Evolutionary conservation across 2,888 invertebrate species (phyloP).

Genomic region (Chesias legatella): DNA sequence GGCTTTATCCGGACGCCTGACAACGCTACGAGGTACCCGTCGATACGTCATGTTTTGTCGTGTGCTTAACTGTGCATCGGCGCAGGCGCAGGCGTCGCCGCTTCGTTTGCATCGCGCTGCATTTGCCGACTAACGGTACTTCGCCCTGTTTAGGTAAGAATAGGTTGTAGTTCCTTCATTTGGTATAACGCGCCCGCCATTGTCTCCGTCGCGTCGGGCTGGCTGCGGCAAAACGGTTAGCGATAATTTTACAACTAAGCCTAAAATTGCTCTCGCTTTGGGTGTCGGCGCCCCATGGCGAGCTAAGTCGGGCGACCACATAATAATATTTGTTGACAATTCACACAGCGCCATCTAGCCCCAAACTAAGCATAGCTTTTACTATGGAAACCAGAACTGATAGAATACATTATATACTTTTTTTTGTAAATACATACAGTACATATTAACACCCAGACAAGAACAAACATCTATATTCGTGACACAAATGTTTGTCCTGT

Average conservation of each 20-base stretch:
- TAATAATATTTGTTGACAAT: too few relatives aligned
- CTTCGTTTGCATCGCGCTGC: conserved; percentile 57
- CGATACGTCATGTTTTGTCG: conserved; percentile 43
- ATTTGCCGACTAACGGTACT: conserved; percentile 56
- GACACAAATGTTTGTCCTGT: too few relatives aligned
- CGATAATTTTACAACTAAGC: conserved; percentile 13
- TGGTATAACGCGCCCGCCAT: conserved; percentile 33
- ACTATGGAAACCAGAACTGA: too few relatives aligned
- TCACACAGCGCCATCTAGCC: too few relatives aligned
- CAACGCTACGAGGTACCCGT: conserved; percentile 37
- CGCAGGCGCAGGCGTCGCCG: conserved; percentile 26
- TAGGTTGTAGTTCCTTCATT: conserved; percentile 35
- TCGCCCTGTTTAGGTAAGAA: conserved; percentile 52
- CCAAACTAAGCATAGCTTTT: too few relatives aligned
- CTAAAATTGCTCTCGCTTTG: conserved; percentile 12
- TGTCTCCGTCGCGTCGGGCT: conserved; percentile 2
- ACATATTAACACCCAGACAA: too few relatives aligned
- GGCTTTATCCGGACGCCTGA: too few relatives aligned
- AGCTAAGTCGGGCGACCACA: conserved; percentile 18
- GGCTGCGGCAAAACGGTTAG: conserved; percentile 2
- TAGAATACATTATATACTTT: too few relatives aligned
- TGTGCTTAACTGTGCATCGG: conserved; percentile 47
- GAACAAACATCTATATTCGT: too few relatives aligned
- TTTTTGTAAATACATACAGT: too few relatives aligned
- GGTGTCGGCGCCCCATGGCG: conserved; percentile 7